phyloP scores from a whole-genome alignment of 2,888 invertebrate species.

The Rhimphoctona megacephalus region DNA sequence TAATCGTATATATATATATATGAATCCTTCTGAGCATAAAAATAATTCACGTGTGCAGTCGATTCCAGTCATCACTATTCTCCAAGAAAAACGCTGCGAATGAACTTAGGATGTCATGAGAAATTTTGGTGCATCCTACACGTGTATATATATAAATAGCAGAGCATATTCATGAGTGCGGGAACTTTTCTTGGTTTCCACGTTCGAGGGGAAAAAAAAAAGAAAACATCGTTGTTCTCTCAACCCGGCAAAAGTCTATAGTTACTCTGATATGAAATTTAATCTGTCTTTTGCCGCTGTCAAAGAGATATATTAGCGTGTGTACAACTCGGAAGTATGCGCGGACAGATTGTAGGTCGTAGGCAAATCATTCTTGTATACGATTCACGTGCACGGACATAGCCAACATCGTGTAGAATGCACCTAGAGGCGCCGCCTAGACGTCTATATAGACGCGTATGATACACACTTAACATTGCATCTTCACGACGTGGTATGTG shows the following conservation, averaged over 20 bases:
- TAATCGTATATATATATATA: background rate
- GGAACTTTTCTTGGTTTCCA: constrained; percentile 63
- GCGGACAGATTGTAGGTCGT: constrained; percentile 35
- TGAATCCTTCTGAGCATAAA: background rate
- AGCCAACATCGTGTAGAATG: constrained; percentile 11
- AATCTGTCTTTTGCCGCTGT: constrained; percentile 41
- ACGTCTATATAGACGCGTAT: constrained; percentile 1
- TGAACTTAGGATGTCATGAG: constrained; percentile 49
- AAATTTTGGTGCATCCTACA: constrained; percentile 43
- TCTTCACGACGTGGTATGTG: background rate
- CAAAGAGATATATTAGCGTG: constrained; percentile 34
- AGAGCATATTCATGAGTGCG: constrained; percentile 48
- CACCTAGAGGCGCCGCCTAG: constrained; percentile 33
- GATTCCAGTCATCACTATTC: constrained; percentile 40
- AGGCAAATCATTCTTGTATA: constrained; percentile 40
- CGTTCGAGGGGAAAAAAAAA: constrained; percentile 22
- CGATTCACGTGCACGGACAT: constrained; percentile 22
- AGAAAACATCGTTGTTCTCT: constrained; percentile 20
- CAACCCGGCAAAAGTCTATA: constrained; percentile 19
- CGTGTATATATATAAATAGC: background rate
- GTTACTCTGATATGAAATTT: constrained; percentile 44
- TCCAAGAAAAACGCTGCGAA: constrained; percentile 12
- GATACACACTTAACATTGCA: constrained; percentile 27
- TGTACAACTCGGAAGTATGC: constrained; percentile 30
- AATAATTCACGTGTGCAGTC: constrained; percentile 13